Conservation (phyloP, 1,140 invertebrate genomes). For the Drosophila ananassae region DNA sequence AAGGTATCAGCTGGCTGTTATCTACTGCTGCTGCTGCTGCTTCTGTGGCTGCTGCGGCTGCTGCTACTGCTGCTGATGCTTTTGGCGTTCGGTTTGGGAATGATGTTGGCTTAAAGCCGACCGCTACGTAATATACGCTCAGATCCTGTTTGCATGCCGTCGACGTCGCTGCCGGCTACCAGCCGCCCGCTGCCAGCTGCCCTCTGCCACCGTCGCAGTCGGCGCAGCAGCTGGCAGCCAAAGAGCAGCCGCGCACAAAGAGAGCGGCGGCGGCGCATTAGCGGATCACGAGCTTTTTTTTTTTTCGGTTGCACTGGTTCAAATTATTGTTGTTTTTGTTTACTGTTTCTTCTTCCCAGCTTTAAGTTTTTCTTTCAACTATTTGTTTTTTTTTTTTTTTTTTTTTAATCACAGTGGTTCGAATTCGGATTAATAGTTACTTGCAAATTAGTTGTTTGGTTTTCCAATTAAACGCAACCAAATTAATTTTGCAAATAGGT, state of each 20-base stretch:
- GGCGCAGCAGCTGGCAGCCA: slow-evolving; percentile 22
- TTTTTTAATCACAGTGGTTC: slow-evolving; percentile 40
- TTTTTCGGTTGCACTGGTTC: slow-evolving; percentile 22
- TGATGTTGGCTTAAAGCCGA: slow-evolving; percentile 82
- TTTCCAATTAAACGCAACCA: neutral
- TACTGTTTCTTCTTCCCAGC: slow-evolving; percentile 23
- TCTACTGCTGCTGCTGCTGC: slow-evolving; percentile 55
- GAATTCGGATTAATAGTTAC: slow-evolving; percentile 4
- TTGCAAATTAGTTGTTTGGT: neutral
- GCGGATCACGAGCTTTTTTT: slow-evolving; percentile 56
- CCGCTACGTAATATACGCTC: slow-evolving; percentile 82
- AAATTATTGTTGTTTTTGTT: slow-evolving; percentile 22
- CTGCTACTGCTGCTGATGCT: slow-evolving; percentile 46
- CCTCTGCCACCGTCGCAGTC: slow-evolving; percentile 6
- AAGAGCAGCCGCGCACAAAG: slow-evolving; percentile 20
- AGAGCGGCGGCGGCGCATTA: slow-evolving; percentile 15
- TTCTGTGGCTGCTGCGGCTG: slow-evolving; percentile 49
- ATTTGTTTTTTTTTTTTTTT: neutral
- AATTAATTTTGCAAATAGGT: neutral
- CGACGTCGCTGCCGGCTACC: slow-evolving; percentile 43
- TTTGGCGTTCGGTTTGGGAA: slow-evolving; percentile 67
- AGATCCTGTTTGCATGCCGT: slow-evolving; percentile 82
- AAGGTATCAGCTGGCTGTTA: slow-evolving; percentile 61
- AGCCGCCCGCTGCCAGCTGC: neutral
- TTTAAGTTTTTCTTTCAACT: neutral